Evolutionary conservation across 2,113 vertebrate genomes (phyloP).

Genomic region (Oncorhynchus keta): DNA sequence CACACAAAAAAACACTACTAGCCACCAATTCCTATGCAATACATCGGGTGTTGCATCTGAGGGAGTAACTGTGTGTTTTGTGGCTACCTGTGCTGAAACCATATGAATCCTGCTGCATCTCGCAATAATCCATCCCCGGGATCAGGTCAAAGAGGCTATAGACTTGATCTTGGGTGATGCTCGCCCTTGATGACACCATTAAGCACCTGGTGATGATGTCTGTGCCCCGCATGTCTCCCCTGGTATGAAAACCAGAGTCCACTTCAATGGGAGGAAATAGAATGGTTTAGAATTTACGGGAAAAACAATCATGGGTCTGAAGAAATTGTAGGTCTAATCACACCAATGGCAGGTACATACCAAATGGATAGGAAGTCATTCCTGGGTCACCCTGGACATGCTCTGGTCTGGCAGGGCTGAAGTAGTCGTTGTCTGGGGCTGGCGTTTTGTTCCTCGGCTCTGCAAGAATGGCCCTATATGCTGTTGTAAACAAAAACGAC

Average conservation of each 20-base stretch:
- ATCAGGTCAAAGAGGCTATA: constrained; percentile 90
- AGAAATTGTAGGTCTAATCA: no score
- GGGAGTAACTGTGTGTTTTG: background rate
- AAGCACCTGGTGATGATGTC: constrained; percentile 86
- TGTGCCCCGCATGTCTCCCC: constrained; percentile 68
- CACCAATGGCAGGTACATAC: constrained; percentile 29
- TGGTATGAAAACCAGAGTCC: constrained; percentile 64
- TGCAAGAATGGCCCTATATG: constrained; percentile 90
- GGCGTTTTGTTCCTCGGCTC: constrained; percentile 85
- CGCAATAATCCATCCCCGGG: constrained; percentile 92
- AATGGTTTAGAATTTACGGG: background rate
- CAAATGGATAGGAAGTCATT: constrained; percentile 74
- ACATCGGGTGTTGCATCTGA: no score
- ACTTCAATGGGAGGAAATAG: no score
- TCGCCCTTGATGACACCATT: constrained; percentile 81
- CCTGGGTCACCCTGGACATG: constrained; percentile 63
- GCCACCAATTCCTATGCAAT: no score
- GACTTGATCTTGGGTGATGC: constrained; percentile 86
- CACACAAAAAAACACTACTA: no score
- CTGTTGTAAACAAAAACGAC: constrained; percentile 55
- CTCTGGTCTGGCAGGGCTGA: constrained; percentile 69
- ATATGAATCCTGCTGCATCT: constrained; percentile 88
- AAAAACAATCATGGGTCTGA: no score
- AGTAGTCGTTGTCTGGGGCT: constrained; percentile 78
- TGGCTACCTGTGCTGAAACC: constrained; percentile 73